Conservation (phyloP, 2,113 vertebrate species). For the Paratilapia polleni region DNA sequence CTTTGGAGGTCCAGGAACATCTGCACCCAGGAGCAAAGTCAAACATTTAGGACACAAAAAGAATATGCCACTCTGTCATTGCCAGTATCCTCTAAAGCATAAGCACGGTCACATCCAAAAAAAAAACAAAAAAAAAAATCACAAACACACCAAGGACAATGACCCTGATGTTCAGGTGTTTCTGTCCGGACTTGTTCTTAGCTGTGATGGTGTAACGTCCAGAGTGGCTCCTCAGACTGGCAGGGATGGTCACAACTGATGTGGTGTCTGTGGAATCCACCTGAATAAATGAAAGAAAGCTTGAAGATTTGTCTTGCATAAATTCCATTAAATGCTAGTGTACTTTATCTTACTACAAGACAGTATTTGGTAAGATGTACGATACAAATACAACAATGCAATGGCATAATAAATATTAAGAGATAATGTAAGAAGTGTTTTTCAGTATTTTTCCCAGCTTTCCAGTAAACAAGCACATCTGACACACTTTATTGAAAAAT, state of each 20-base stretch:
- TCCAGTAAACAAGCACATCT: no score
- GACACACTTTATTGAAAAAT: not conserved
- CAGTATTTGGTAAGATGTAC: not conserved
- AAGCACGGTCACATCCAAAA: not conserved
- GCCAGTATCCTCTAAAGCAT: not conserved
- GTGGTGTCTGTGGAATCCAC: slow-evolving; percentile 90
- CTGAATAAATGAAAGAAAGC: slow-evolving; percentile 63
- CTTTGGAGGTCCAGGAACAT: slow-evolving; percentile 94
- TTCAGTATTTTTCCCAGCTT: no score
- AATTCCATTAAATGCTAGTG: no score
- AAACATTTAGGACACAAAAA: not conserved
- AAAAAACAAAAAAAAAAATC: not conserved
- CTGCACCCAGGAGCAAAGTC: slow-evolving; percentile 66
- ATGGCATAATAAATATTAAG: not conserved
- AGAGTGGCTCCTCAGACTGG: slow-evolving; percentile 89
- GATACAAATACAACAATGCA: not conserved
- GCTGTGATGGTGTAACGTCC: slow-evolving; percentile 97
- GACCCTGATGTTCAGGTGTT: slow-evolving; percentile 91
- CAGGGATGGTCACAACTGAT: slow-evolving; percentile 85
- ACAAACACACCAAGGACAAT: slow-evolving; percentile 90
- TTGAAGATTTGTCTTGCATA: not conserved
- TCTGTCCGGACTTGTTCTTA: slow-evolving; percentile 98
- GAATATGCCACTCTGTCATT: not conserved
- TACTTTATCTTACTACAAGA: no score
- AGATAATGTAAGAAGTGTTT: not conserved